Evolutionary conservation across 2,113 vertebrate genomes (phyloP).

Genomic region (Gallinago undulata): DNA sequence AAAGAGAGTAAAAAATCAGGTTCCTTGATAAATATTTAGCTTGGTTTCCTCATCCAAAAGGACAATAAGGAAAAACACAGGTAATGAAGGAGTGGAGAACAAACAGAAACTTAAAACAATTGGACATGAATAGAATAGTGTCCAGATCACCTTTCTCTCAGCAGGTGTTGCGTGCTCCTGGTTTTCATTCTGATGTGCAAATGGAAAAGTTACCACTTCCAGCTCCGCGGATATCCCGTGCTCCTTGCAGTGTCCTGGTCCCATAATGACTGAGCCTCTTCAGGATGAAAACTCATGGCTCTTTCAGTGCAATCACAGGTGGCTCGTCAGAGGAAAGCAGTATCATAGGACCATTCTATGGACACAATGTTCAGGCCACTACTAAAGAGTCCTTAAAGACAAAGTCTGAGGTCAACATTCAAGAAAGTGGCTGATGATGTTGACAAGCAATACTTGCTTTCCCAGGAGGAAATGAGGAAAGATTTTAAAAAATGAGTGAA

Average conservation of each 20-base stretch:
- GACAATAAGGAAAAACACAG: not conserved
- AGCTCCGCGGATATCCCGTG: not conserved
- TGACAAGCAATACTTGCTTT: not conserved
- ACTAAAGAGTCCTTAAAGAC: not conserved
- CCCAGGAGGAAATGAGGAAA: not conserved
- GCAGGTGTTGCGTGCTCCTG: not conserved
- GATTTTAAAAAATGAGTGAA: not conserved
- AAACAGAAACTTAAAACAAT: conserved; percentile 5
- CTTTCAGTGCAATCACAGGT: not conserved
- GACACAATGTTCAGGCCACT: not conserved
- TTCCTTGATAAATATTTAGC: not conserved
- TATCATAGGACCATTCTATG: not conserved
- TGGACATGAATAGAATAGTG: not conserved
- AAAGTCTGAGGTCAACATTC: not conserved
- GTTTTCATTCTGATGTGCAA: not conserved
- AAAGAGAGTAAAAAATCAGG: not conserved
- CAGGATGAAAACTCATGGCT: not conserved
- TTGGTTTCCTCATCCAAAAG: not conserved
- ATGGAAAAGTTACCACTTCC: not conserved
- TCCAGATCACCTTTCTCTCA: not conserved
- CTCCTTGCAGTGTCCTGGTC: not conserved
- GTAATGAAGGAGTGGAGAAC: not conserved
- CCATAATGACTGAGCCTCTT: not conserved
- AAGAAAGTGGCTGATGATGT: not conserved
- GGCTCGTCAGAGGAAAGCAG: not conserved